Evolutionary conservation across 2,888 invertebrate species (phyloP), one percentile per base, ranked within the genome.

Genomic region (Heliconius ethilla): DNA sequence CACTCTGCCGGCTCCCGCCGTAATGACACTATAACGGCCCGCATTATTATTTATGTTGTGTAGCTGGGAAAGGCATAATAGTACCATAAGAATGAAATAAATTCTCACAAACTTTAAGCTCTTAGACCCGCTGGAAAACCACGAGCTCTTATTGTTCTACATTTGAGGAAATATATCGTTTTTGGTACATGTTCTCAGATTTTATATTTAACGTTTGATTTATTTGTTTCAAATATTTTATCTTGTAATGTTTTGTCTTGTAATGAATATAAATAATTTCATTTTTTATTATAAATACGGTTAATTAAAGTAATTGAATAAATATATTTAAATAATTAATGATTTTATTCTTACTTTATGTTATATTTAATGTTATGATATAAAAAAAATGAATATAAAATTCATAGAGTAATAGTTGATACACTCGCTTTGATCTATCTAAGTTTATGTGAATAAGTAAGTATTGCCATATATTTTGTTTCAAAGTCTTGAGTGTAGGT

Each of bases 41-140:
- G 90, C 92, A 91, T 93, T 93, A 93, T 93, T 94, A 94, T 94
- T 93, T 94, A 93, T 93, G 92, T 92, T 94, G 92, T 93, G 92
- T 92, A 91, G 91, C 91, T 91, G 93, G 89, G 91, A 92, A 92
- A 92, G 90, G 92, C 90, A 92, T 94, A 93, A 93, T 93, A 93
- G 91, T 90, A 90, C 90, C 90, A 93, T 94, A 94, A 92, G 92
- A 93, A 92, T 90, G 90, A 93, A 91, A 94, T 93, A 93, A 93
- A 92, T 93, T 92, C 89, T 88, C 90, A 83, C 89, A 90, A 90
- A 92, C 86, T 91, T 93, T 90, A 91, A 90, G 91, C 89, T 90
- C 89, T 92, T 91, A 90, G 90, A 89, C 90, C 87, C 87, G 86
- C 89, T 91, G 86, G 89, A 91, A 89, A 89, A 89, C 89, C 86